Base-by-base conservation (phyloP, 2,888 invertebrate genomes). In the Hypomecis punctinalis region DNA sequence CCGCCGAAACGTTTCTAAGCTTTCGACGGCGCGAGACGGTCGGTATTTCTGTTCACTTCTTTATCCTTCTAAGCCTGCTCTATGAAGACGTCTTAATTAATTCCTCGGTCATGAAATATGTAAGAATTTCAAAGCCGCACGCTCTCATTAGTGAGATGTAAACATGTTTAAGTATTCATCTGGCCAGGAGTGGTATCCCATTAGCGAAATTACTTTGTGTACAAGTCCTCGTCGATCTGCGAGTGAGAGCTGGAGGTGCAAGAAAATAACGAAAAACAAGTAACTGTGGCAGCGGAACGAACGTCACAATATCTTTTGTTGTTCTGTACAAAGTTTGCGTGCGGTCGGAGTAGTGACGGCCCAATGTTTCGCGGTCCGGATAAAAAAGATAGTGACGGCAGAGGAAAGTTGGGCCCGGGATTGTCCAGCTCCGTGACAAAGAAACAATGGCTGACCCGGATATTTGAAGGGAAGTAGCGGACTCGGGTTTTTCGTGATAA, bases 371-470 rank as follows among this genome's bases (percentile, higher is more conserved):
- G 65, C 45, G 65, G 51, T 68, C 72, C 72, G 72, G 76, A 71
- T 79, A 77, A 65, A 69, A 73, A 61, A 66, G 76, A 73, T 69
- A 76, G 36, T 58, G 72, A 73, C 75, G 72, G 86, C 82, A 86
- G 79, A 83, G 69, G 65, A 82, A 84, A 80, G 74, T 84, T 85
- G 77, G 87, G 74, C 74, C 63, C 58, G 66, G 70, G 82, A 77
- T 81, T 83, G 87, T 87, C 86, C 86, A 82, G 84, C 74, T 78
- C 73, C 71, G 78, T 82, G 84, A 89, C 88, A 89, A 89, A 88
- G 85, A 86, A 87, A 89, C 88, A 89, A 89, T 87, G 78, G 81
- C 74, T 83, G 88, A 87, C 88, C 87, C 85, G 86, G 85, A 88
- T 89, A 87, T 86, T 85, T 83, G 78, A 80, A 82, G 84, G 82